A percentile compares a stretch with the other conserved stretches of the same genome.
These are phyloP conservation scores for Sepioteuthis lessoniana DNA, from an alignment of 2,888 invertebrate species.

Conservation along the genomic window DNA sequence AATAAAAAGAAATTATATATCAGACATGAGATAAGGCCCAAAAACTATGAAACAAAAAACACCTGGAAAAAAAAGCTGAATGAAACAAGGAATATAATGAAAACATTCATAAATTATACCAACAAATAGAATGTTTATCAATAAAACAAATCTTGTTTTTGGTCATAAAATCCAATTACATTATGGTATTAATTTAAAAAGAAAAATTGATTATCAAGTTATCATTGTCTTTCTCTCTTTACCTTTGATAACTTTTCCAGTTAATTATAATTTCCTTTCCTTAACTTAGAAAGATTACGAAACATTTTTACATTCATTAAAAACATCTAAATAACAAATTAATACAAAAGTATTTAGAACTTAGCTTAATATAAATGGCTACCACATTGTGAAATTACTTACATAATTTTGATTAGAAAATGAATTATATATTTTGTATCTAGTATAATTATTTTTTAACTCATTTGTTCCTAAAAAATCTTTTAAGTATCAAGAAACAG, in stretches of 20 bases:
- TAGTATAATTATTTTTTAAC: not conserved
- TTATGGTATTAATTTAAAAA: not conserved
- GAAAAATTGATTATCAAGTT: not conserved
- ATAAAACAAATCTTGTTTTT: not conserved
- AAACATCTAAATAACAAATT: no score
- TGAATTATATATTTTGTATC: not conserved
- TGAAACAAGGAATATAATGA: not conserved
- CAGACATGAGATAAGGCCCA: not conserved
- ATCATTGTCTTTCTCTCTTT: not conserved
- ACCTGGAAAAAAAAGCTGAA: not conserved
- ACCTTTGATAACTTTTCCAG: no score
- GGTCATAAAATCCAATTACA: not conserved
- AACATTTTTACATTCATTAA: no score
- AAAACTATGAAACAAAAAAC: not conserved
- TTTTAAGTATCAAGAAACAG: not conserved
- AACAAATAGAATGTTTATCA: not conserved
- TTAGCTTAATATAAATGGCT: no score
- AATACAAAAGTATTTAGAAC: no score
- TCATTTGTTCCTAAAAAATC: not conserved
- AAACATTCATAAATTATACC: not conserved
- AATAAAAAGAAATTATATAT: not conserved
- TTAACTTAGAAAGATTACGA: no score
- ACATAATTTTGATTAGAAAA: no score
- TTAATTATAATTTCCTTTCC: no score
- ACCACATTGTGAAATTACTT: no score